These are phyloP conservation scores for Aplidium turbinatum DNA, from an alignment of 23 tunicate species.

Conservation along the genomic window DNA sequence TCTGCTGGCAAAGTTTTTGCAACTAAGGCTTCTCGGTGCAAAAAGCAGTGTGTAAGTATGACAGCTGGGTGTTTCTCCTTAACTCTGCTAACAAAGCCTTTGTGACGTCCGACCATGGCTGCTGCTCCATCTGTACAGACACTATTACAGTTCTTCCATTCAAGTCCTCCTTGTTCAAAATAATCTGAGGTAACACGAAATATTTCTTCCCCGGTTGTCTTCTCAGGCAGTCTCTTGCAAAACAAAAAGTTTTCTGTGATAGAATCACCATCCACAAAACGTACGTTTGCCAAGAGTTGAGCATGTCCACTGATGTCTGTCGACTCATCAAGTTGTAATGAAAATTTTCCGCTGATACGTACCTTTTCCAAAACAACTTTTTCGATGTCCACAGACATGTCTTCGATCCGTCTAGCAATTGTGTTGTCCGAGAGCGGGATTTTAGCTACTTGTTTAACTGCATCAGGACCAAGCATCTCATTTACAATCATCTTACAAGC, in stretches of 20 bases:
- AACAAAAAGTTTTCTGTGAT: slow-evolving; percentile 32
- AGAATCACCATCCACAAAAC: slow-evolving; percentile 47
- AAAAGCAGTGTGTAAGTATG: slow-evolving; percentile 22
- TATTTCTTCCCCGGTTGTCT: slow-evolving; percentile 37
- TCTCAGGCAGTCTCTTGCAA: slow-evolving; percentile 27
- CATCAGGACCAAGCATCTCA: slow-evolving; percentile 57
- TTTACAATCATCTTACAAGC: slow-evolving; percentile 55
- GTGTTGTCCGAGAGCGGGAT: slow-evolving; percentile 40
- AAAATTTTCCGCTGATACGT: slow-evolving; percentile 38
- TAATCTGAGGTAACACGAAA: slow-evolving; percentile 34
- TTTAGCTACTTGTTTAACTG: slow-evolving; percentile 43
- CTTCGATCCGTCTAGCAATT: slow-evolving; percentile 42
- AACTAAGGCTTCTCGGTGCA: slow-evolving; percentile 45
- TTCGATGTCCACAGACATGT: slow-evolving; percentile 38
- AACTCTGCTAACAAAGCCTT: slow-evolving; percentile 32
- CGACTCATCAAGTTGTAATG: slow-evolving; percentile 43
- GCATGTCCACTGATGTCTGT: slow-evolving; percentile 44
- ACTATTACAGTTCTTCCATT: slow-evolving; percentile 33
- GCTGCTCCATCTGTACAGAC: slow-evolving; percentile 34
- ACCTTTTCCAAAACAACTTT: slow-evolving; percentile 21
- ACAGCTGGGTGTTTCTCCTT: slow-evolving; percentile 9
- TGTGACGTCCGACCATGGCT: slow-evolving; percentile 27
- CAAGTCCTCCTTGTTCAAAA: slow-evolving; percentile 16
- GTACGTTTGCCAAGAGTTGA: slow-evolving; percentile 41
- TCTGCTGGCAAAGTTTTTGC: slow-evolving; percentile 45